Percentiles rank a stretch among this genome's conserved stretches.
Evolutionary conservation across 2,113 vertebrate genomes (phyloP).

Genomic region (Rhea pennata): DNA sequence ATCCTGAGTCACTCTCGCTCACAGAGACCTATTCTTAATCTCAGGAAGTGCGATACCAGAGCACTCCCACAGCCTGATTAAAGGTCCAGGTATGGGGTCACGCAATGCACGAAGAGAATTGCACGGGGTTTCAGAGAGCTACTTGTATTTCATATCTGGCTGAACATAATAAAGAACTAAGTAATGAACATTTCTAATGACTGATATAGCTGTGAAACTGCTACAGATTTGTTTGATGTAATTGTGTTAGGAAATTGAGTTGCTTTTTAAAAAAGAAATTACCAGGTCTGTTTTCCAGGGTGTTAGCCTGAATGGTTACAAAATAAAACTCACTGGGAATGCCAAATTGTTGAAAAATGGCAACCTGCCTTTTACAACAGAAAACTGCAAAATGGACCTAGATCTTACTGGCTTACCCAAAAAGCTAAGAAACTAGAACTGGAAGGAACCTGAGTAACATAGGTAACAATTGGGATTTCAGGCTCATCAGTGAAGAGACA

Average conservation of each 20-base stretch:
- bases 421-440: neutral
- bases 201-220: neutral
- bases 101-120: constrained; percentile 30
- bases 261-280: constrained; percentile 38
- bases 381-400: neutral
- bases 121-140: neutral
- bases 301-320: constrained; percentile 10
- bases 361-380: constrained; percentile 3
- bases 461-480: constrained; percentile 32
- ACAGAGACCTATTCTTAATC: constrained; percentile 57
- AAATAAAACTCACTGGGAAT: constrained; percentile 32
- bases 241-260: neutral
- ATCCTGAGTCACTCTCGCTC: constrained; percentile 63
- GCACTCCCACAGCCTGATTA: constrained; percentile 67
- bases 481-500: constrained; percentile 19
- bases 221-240: neutral
- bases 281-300: constrained; percentile 35
- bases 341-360: constrained; percentile 30
- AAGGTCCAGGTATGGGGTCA: constrained; percentile 67
- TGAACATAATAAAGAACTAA: neutral
- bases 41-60: constrained; percentile 53
- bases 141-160: constrained; percentile 40
- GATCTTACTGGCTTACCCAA: neutral
- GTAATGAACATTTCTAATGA: constrained; percentile 44
- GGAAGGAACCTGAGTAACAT: neutral